Evolutionary conservation across 2,888 invertebrate species (phyloP).

Genomic region (Folsomia manolachei): DNA sequence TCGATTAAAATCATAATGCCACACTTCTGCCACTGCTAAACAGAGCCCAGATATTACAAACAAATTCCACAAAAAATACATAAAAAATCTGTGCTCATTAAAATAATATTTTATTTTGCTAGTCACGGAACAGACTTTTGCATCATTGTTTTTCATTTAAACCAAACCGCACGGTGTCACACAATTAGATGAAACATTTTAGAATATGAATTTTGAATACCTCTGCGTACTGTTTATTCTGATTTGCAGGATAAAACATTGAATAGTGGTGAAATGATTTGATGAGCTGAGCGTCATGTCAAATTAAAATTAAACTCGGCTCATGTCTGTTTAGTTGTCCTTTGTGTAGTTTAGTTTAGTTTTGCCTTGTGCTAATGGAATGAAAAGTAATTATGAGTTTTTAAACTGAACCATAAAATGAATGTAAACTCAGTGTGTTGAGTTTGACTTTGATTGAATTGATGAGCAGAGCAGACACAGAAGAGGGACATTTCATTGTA

Average conservation of each 20-base stretch:
- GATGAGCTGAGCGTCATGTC: not conserved
- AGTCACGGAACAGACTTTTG: not conserved
- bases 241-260: too few species aligned
- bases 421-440: constrained; percentile 4
- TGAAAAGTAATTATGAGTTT: constrained; percentile 28
- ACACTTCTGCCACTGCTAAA: too few species aligned
- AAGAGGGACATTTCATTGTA: constrained; percentile 6
- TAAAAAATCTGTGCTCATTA: not conserved
- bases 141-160: constrained; percentile 2
- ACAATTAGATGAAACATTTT: not conserved
- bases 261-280: not conserved
- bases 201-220: too few species aligned
- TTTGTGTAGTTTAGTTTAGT: not conserved
- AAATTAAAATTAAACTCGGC: not conserved
- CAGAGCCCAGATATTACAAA: too few species aligned
- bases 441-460: constrained; percentile 8
- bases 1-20: too few species aligned
- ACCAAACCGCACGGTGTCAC: too few species aligned
- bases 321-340: not conserved
- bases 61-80: too few species aligned
- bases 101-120: not conserved
- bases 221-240: too few species aligned
- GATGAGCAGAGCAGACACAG: not conserved
- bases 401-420: constrained; percentile 20
- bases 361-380: constrained; percentile 19